Evolutionary conservation across 2,113 vertebrate species (phyloP).

Genomic region (Mustelus asterias): DNA sequence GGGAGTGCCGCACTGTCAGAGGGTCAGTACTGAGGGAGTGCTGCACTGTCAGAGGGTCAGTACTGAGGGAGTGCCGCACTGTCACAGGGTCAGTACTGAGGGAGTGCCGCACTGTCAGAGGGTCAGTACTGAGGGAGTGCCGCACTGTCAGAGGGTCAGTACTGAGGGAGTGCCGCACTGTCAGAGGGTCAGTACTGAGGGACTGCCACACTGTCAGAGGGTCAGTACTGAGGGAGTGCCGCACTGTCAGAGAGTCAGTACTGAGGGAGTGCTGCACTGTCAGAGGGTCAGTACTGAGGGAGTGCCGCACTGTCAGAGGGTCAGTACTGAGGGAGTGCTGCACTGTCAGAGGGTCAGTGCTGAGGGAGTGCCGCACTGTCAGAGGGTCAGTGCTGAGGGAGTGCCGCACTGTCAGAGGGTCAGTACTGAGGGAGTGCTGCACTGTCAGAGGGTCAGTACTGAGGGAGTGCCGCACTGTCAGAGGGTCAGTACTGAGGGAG

Average conservation of each 20-base stretch:
- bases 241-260: background rate
- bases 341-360: background rate
- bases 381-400: background rate
- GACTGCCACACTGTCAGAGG: background rate
- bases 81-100: background rate
- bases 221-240: background rate
- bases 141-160: background rate
- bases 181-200: background rate
- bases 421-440: background rate
- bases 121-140: background rate
- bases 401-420: background rate
- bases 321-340: background rate
- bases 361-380: background rate
- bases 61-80: background rate
- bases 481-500: background rate
- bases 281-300: background rate
- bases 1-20: background rate
- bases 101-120: background rate
- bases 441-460: background rate
- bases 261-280: background rate
- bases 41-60: background rate
- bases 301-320: background rate
- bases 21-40: background rate
- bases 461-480: background rate
- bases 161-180: background rate